Evolutionary conservation across 2,888 invertebrate genomes (phyloP), one percentile per base, ranked within the genome.

Genomic region (Metopia argyrocephala): DNA sequence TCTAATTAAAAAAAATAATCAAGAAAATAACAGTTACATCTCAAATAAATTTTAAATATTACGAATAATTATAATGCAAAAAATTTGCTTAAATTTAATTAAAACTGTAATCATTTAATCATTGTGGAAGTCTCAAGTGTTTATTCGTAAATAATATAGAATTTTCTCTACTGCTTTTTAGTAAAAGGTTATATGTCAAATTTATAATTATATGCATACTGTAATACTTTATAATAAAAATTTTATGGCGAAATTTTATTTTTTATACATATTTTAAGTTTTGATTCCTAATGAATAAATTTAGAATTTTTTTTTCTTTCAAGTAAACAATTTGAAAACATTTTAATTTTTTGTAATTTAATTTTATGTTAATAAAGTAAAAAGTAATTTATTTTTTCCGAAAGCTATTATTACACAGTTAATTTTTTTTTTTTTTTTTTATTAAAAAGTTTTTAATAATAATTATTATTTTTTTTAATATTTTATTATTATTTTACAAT

Each of bases 241-340:
- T n/a, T n/a, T n/a, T n/a, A n/a, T n/a, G n/a, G n/a, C n/a, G n/a
- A n/a, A n/a, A n/a, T n/a, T n/a, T n/a, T n/a, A n/a, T n/a, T n/a
- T n/a, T n/a, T n/a, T n/a, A n/a, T n/a, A n/a, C n/a, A n/a, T n/a
- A n/a, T n/a, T n/a, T n/a, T n/a, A n/a, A n/a, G n/a, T n/a, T n/a
- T n/a, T n/a, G n/a, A n/a, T n/a, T n/a, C n/a, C n/a, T n/a, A n/a
- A n/a, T n/a, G n/a, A n/a, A n/a, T n/a, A n/a, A n/a, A n/a, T n/a
- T n/a, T n/a, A n/a, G n/a, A n/a, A n/a, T n/a, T n/a, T n/a, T n/a
- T n/a, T n/a, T n/a, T n/a, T n/a, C n/a, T n/a, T n/a, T n/a, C n/a
- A n/a, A n/a, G 21, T 48, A 56, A 69, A 64, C 15, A 73, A 71
- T 20, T 73, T 56, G 56, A 12, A 54, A 61, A 62, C 61, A 73